These are phyloP conservation scores for Adoxophyes honmai DNA, from an alignment of 1,140 invertebrate genomes.

Conservation along the genomic window DNA sequence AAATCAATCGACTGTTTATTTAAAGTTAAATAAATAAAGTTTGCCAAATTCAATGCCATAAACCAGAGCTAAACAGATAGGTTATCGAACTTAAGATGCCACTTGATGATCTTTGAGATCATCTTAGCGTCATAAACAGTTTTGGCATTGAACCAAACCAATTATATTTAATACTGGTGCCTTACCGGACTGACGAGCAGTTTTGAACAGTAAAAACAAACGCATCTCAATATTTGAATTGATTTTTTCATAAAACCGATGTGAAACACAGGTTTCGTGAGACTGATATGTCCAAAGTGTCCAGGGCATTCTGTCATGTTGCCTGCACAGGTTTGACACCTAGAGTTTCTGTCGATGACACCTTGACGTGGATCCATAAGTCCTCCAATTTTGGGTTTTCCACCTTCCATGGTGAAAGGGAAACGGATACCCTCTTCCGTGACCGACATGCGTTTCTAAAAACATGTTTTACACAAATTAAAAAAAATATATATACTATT, in stretches of 20 bases:
- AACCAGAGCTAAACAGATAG: no score
- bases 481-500: no score
- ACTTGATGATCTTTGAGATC: no score
- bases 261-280: conserved; percentile 99
- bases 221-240: conserved; percentile 96
- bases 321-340: conserved; percentile 98
- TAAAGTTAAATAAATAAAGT: no score
- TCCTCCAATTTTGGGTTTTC: conserved; percentile 97
- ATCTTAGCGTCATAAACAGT: no score
- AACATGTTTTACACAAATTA: no score
- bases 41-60: no score
- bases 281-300: conserved; percentile 99
- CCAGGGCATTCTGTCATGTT: conserved; percentile 99
- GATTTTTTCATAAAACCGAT: conserved; percentile 99
- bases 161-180: no score
- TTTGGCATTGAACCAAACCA: no score
- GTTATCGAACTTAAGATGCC: no score
- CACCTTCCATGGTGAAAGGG: conserved; percentile 98
- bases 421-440: conserved; percentile 98
- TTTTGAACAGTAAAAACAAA: conserved; percentile 99
- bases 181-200: conserved; percentile 94
- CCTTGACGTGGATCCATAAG: conserved; percentile 99
- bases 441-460: conserved; percentile 96
- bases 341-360: conserved; percentile 94
- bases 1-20: no score